These are phyloP conservation scores for Amorpha juglandis DNA, from an alignment of 2,888 invertebrate species.

Conservation along the genomic window DNA sequence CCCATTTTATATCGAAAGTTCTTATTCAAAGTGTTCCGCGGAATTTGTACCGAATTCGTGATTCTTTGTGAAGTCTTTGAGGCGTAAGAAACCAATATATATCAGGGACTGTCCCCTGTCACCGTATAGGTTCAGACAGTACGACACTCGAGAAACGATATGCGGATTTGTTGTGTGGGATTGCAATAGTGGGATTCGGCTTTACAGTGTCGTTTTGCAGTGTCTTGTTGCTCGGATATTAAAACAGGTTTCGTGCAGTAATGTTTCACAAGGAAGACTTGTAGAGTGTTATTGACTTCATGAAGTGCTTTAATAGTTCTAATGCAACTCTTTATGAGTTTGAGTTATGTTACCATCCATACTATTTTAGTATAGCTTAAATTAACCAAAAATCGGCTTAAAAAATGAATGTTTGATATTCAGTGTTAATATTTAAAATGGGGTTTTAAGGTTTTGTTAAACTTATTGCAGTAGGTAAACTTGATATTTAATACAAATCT, in stretches of 20 bases:
- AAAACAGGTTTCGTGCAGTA: background rate
- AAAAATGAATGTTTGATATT: too few relatives aligned
- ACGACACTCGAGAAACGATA: slow-evolving; percentile 34
- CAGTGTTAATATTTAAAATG: too few relatives aligned
- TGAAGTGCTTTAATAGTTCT: too few relatives aligned
- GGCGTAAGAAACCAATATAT: slow-evolving; percentile 67
- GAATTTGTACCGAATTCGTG: slow-evolving; percentile 49
- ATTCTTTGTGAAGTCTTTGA: slow-evolving; percentile 53
- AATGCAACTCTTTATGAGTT: too few relatives aligned
- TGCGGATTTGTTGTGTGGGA: slow-evolving; percentile 37
- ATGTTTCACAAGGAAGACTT: background rate
- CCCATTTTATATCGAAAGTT: slow-evolving; percentile 46
- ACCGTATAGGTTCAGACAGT: slow-evolving; percentile 37
- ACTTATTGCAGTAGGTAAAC: too few relatives aligned
- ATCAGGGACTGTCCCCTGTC: slow-evolving; percentile 43
- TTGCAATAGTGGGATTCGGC: slow-evolving; percentile 2
- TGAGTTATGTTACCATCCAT: too few relatives aligned
- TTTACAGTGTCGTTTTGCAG: slow-evolving; percentile 2
- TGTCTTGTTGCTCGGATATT: slow-evolving; percentile 3
- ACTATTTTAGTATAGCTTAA: too few relatives aligned
- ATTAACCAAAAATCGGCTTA: too few relatives aligned
- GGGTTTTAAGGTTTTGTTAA: too few relatives aligned
- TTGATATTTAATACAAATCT: too few relatives aligned
- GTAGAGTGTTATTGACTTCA: background rate
- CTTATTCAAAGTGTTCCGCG: slow-evolving; percentile 35